These are phyloP conservation scores for Nephrocerus scutellatus DNA, from an alignment of 2,888 invertebrate species.

Conservation along the genomic window DNA sequence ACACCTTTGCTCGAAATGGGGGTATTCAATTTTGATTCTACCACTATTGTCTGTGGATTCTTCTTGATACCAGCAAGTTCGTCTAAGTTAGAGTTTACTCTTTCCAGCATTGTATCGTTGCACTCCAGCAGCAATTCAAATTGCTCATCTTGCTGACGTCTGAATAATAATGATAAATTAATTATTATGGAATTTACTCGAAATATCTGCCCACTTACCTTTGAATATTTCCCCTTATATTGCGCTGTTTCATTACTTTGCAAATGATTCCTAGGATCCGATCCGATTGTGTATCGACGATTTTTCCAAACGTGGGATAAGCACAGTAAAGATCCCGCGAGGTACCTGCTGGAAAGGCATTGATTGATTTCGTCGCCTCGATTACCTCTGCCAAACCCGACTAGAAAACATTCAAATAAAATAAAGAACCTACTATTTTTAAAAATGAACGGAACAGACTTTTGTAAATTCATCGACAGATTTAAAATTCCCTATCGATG, in stretches of 20 bases:
- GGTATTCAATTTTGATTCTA: conserved; percentile 43
- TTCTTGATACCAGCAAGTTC: conserved; percentile 56
- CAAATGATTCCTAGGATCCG: conserved; percentile 58
- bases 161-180: conserved; percentile 16
- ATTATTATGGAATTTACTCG: background rate
- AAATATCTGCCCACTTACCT: conserved; percentile 31
- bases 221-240: conserved; percentile 53
- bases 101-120: conserved; percentile 77
- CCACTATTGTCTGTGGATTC: conserved; percentile 49
- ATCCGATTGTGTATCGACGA: conserved; percentile 58
- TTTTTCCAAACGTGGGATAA: conserved; percentile 65
- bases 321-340: conserved; percentile 69
- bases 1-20: conserved; percentile 24
- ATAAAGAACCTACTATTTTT: background rate
- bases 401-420: conserved; percentile 21
- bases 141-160: conserved; percentile 56
- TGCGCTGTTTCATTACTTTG: conserved; percentile 51
- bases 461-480: conserved; percentile 36
- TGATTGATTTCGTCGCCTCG: conserved; percentile 63
- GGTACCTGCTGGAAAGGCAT: conserved; percentile 62
- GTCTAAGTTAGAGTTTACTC: conserved; percentile 68
- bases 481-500: conserved; percentile 16
- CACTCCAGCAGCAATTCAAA: conserved; percentile 73
- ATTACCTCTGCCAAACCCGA: conserved; percentile 58
- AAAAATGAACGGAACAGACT: conserved; percentile 23